Evolutionary conservation across 30 jellyfish, hydroid and myxozoan genomes (phyloP).

Genomic region (Hydractinia echinata): DNA sequence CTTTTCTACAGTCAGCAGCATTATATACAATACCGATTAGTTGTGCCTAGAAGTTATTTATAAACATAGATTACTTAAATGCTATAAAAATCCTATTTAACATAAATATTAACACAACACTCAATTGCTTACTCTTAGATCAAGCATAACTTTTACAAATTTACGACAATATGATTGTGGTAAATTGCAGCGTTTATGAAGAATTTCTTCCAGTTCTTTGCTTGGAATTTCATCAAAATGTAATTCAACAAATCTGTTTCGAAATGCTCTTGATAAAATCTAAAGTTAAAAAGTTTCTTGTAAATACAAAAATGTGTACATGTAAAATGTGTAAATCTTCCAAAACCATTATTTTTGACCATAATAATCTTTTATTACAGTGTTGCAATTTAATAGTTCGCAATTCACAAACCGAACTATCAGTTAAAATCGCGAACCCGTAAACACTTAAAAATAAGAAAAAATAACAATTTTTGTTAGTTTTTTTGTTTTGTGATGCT

Average conservation of each 20-base stretch:
- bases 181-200: constrained; percentile 75
- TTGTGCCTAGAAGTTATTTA: not conserved
- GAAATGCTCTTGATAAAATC: constrained; percentile 92
- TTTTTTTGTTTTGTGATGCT: no score
- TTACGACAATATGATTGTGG: constrained; percentile 80
- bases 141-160: constrained; percentile 82
- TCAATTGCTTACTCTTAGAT: constrained; percentile 52
- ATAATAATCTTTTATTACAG: no score
- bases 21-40: not conserved
- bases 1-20: not conserved
- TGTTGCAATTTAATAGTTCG: no score
- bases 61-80: not conserved
- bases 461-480: no score
- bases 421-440: no score
- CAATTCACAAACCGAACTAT: no score
- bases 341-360: no score
- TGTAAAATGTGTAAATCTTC: no score
- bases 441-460: no score
- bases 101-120: not conserved
- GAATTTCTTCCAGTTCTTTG: constrained; percentile 67
- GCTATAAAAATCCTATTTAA: not conserved
- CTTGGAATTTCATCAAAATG: constrained; percentile 92
- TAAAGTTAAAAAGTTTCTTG: constrained; percentile 5
- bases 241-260: constrained; percentile 94
- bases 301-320: no score